Evolutionary conservation across 1,140 invertebrate species (phyloP).

Genomic region (Choristoneura fumiferana): DNA sequence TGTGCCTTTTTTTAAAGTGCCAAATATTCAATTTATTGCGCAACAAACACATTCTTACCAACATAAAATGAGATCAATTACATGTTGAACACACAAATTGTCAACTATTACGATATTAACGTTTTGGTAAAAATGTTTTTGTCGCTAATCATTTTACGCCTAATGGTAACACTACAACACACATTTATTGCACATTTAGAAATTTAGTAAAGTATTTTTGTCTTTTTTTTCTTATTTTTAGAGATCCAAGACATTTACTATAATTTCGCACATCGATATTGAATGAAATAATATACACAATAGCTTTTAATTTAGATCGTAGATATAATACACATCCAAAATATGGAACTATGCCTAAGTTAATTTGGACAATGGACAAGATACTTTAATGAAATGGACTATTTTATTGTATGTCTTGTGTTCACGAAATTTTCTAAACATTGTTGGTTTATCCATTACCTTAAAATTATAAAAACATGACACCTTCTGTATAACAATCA

Average conservation of each 20-base stretch:
- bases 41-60: constrained; percentile 61
- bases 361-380: constrained; percentile 75
- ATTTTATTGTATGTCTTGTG: constrained; percentile 41
- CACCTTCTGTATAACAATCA: constrained; percentile 69
- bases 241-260: constrained; percentile 78
- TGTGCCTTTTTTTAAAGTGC: constrained; percentile 75
- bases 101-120: background rate
- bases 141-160: constrained; percentile 68
- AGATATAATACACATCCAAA: constrained; percentile 74
- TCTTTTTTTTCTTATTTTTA: constrained; percentile 75
- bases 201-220: constrained; percentile 76
- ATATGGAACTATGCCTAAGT: constrained; percentile 74
- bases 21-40: constrained; percentile 71
- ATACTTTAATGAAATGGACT: constrained; percentile 67
- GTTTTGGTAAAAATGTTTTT: constrained; percentile 57
- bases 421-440: background rate
- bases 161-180: constrained; percentile 79
- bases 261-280: constrained; percentile 77
- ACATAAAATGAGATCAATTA: constrained; percentile 59
- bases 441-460: constrained; percentile 40
- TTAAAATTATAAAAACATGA: constrained; percentile 71
- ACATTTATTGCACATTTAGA: constrained; percentile 80
- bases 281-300: constrained; percentile 76
- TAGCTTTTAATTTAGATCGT: constrained; percentile 73
- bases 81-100: constrained; percentile 12